Base-by-base conservation (phyloP, 92 coral and sea anemone species). In the Palythoa grandiflora region DNA sequence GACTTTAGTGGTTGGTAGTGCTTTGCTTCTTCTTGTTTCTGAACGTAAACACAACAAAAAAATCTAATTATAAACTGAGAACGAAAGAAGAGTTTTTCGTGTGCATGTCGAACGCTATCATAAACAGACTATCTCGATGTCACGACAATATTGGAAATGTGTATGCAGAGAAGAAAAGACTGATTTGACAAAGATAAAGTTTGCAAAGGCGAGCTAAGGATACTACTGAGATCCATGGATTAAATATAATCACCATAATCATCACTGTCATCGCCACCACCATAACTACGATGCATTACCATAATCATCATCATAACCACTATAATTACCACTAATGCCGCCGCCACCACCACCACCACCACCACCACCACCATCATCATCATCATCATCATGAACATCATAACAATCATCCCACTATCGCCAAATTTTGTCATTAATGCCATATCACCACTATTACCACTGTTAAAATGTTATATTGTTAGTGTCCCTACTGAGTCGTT, bases 1-100 rank as follows among this genome's bases (percentile, higher is more conserved):
- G 88, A 90, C 2, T 77, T 47, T 35, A 88, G 80, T 50, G 71
- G 77, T 40, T 86, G 87, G 8, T 68, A 39, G 0, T 80, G 19
- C 77, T 81, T 92, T 73, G 97, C 93, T 37, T 91, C 87, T 8
- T 80, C 89, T 78, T 75, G 90, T 48, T 68, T 92, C 97, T 94
- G 78, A 6, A 54, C 63, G 59, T 38, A 39, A 50, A 11, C 13
- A 68, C 76, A 78, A n/a, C 15, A 73, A 1, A 84, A 20, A 57
- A 28, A 44, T 44, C 44, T 9, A 3, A 6, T 57, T n/a, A 28
- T 28, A 28, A 66, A 28, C 55, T 6, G 9, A 16, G 36, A 20
- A 7, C 19, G 9, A 17, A 8, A 3, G 9, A 63, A 63, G 20
- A 17, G 20, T 17, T 6, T 15, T 63, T 44, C 50, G 7, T 44